Conservation (phyloP, 2,113 vertebrate species). For the Brachyistius frenatus region DNA sequence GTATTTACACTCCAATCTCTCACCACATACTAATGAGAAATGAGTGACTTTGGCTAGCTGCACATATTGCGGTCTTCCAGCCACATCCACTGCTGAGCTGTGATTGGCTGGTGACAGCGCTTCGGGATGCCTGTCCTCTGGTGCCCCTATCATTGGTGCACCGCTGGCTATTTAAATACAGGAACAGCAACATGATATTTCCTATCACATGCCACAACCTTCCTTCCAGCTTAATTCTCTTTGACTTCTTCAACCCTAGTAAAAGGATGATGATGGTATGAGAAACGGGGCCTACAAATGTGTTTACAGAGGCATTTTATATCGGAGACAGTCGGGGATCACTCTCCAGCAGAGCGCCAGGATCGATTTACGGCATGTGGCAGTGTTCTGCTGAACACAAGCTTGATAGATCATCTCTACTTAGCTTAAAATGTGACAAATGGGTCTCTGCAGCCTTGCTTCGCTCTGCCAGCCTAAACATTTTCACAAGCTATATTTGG, state of each 20-base stretch:
- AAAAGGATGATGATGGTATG: conserved; percentile 47
- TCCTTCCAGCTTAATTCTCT: conserved; percentile 36
- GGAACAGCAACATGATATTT: conserved; percentile 56
- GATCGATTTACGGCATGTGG: conserved; percentile 30
- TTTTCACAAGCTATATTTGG: conserved; percentile 74
- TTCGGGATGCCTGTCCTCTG: conserved; percentile 40
- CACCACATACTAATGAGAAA: conserved; percentile 40
- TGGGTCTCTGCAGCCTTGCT: conserved; percentile 48
- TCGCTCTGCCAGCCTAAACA: conserved; percentile 77
- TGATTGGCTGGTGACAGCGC: conserved; percentile 37
- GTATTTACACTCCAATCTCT: conserved; percentile 10
- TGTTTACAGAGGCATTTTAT: not conserved
- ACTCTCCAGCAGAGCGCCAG: conserved; percentile 28
- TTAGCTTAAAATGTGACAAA: conserved; percentile 78
- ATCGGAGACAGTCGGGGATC: conserved; percentile 33
- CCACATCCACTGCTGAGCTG: conserved; percentile 45
- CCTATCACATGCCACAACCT: conserved; percentile 41
- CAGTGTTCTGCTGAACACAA: conserved; percentile 33
- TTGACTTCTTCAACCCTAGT: conserved; percentile 28
- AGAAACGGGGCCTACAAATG: conserved; percentile 38
- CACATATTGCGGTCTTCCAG: conserved; percentile 41
- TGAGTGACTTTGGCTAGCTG: conserved; percentile 37
- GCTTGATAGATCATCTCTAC: conserved; percentile 52
- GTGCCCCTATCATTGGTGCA: conserved; percentile 35
- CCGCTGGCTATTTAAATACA: conserved; percentile 51